Evolutionary conservation across 1,140 invertebrate genomes (phyloP), one percentile per base, ranked within the genome.

Genomic region (Phymorhynchus buccinoides): DNA sequence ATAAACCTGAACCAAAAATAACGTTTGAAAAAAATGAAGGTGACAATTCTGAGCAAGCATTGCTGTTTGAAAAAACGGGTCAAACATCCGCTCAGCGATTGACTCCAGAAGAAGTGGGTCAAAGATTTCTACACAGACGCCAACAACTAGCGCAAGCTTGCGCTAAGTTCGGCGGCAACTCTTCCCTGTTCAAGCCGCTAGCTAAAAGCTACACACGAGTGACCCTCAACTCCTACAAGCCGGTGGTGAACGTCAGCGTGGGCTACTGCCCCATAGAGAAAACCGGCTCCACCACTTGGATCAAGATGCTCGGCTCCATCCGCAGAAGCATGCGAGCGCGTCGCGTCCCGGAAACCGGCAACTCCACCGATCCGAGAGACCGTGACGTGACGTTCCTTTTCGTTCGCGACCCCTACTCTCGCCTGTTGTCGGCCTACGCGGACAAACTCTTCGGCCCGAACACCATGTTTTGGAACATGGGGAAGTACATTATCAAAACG

Each of bases 371-470:
- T 18, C 16, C 9, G 7, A 71, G 48, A 32, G 37, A 27, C n/a
- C n/a, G n/a, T 56, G 79, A 71, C 18, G 18, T 73, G 6, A 27
- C 4, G 1, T 83, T 92, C 22, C 87, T 92, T 85, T 92, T 91
- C 77, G 90, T 92, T 0, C 66, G 91, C 32, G 91, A 92, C 66
- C 91, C 91, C 0, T 92, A 88, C 80, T 87, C 89, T 44, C 62
- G 91, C 22, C 84, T 91, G 2, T 41, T 92, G 12, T 92, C 91
- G 0, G 91, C 90, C 16, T 92, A 91, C 75, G 87, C 89, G 14
- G 91, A 92, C 83, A 92, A 92, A 85, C 75, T 92, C 7, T 92
- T 91, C 81, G 87, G 90, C 6, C 91, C 91, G n/a, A 92, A 91
- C 84, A 89, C 90, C 18, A 86, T 88, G n/a, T 92, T 90, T 48